Base-by-base conservation (phyloP, 1,140 invertebrate species). In the Aphis craccivora region DNA sequence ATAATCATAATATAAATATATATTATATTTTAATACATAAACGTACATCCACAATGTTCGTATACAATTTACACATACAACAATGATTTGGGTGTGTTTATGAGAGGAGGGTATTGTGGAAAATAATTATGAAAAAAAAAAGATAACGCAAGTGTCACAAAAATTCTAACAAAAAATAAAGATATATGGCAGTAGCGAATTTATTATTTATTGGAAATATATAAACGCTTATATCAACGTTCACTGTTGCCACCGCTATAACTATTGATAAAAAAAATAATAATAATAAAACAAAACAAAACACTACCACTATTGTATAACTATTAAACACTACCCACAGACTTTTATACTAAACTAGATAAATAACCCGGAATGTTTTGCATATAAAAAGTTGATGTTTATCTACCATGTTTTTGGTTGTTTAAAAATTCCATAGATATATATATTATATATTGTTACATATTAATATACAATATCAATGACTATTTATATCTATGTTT, bases 1-100 rank as follows among this genome's bases (percentile, higher is more conserved):
- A 88, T 88, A 88, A 35, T 53, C 53, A 53, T 89, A 37, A 37
- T 89, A 43, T 45, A 86, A 40, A 25, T 53, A 89, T 87, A 7
- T 87, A 87, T 51, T 87, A 87, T n/a, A 87, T 87, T 87, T 87
- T 2, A 84, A 84, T 25, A 84, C 23, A 84, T 87, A 89, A 89
- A 53, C n/a, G 48, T 89, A 53, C 48, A 89, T 55, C 48, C 35
- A 88, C 83, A 43, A 86, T 86, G n/a, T 89, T 89, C 51, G 84
- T 87, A 87, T 89, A 89, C 25, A 89, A 89, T 53, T n/a, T 89
- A 37, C 9, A 89, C 87, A 23, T 45, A 30, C 40, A 87, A 87
- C 30, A 87, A 87, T n/a, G n/a, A 45, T 48, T 87, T 45, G 30
- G 43, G 43, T 87, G 48, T n/a, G 60, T 67, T 67, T 67, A n/a